Percentiles rank a stretch among this genome's conserved stretches.
Evolutionary conservation across 2,113 vertebrate species (phyloP).

Genomic region (Eidolon helvum): DNA sequence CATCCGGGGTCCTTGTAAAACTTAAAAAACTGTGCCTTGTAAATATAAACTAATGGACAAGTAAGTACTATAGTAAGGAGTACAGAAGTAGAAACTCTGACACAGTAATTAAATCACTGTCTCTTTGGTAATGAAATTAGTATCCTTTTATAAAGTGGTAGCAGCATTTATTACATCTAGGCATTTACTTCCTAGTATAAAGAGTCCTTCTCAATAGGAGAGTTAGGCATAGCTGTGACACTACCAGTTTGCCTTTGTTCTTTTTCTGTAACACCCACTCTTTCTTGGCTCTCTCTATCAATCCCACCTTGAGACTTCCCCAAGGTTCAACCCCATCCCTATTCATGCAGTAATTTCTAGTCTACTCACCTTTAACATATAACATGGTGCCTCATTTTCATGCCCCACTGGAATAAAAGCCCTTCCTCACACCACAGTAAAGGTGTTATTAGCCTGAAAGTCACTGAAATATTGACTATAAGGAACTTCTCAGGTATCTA

Average conservation of each 20-base stretch:
- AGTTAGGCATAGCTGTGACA: neutral
- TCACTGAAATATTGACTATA: neutral
- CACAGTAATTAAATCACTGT: neutral
- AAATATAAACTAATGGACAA: neutral
- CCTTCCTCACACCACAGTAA: neutral
- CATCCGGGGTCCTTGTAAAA: neutral
- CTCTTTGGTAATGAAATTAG: neutral
- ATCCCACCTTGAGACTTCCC: neutral
- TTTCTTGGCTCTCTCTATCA: neutral
- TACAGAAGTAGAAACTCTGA: neutral
- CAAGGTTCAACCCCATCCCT: neutral
- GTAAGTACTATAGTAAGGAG: neutral
- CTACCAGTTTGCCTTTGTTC: neutral
- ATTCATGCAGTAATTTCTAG: neutral
- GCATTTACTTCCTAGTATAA: neutral
- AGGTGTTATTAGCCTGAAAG: neutral
- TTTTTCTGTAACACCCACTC: neutral
- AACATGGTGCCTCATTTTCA: neutral
- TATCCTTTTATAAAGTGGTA: conserved; percentile 31
- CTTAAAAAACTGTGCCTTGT: neutral
- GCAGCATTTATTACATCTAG: neutral
- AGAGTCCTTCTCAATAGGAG: neutral
- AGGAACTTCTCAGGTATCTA: neutral
- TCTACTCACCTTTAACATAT: neutral
- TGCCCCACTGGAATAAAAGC: neutral